Conservation (phyloP, 2,888 invertebrate species). For the Melitaea athalia region DNA sequence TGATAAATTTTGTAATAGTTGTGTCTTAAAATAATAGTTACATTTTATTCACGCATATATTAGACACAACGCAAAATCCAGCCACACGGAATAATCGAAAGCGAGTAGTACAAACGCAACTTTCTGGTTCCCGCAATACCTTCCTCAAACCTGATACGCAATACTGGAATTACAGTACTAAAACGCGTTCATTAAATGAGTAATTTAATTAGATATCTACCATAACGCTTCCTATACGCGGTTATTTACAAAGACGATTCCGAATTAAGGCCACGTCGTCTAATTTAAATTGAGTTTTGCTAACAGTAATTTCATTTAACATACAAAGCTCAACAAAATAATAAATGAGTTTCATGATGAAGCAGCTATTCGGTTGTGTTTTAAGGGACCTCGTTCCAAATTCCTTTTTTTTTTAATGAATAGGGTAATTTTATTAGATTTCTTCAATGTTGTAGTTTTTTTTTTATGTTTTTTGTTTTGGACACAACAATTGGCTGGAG, state of each 20-base stretch:
- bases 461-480: background rate
- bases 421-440: conserved; percentile 21
- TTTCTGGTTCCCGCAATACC: conserved; percentile 10
- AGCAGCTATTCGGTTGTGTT: conserved; percentile 43
- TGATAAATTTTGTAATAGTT: no score
- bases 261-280: conserved; percentile 61
- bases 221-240: conserved; percentile 45
- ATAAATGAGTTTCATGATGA: conserved; percentile 63
- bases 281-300: conserved; percentile 74
- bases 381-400: conserved; percentile 32
- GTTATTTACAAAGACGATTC: conserved; percentile 51
- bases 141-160: conserved; percentile 14
- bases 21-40: no score
- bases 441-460: conserved; percentile 21
- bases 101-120: conserved; percentile 8
- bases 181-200: conserved; percentile 49
- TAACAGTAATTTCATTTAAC: conserved; percentile 63
- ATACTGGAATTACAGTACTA: conserved; percentile 32
- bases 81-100: background rate
- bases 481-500: no score
- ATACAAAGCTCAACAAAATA: conserved; percentile 65
- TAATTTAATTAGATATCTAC: conserved; percentile 61
- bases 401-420: conserved; percentile 36
- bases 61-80: background rate
- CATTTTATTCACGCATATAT: background rate